A percentile compares a stretch with the other conserved stretches of the same genome.
Conservation (phyloP, 2,888 invertebrate genomes). For the Eudasyphora cyanicolor region DNA sequence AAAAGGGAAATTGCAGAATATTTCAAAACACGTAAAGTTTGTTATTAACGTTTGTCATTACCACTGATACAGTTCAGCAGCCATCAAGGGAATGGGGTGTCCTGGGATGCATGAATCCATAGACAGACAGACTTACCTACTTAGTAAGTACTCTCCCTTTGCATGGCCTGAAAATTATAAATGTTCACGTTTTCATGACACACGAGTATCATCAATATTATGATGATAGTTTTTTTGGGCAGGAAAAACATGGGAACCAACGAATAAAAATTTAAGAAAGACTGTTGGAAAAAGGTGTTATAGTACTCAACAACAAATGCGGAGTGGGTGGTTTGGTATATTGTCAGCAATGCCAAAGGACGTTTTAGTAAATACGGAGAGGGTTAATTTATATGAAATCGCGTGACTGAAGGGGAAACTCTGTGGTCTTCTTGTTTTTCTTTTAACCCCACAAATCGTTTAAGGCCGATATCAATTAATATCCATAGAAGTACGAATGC, state of each 20-base stretch:
- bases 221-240: not conserved
- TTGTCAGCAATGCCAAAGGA: no score
- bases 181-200: not conserved
- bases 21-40: not conserved
- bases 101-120: not conserved
- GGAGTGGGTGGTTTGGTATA: no score
- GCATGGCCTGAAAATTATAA: not conserved
- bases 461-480: no score
- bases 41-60: constrained; percentile 12
- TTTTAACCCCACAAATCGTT: no score
- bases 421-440: no score
- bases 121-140: no score
- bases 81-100: not conserved
- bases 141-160: not conserved
- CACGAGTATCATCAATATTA: constrained; percentile 12
- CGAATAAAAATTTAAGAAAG: no score
- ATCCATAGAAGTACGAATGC: no score
- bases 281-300: not conserved
- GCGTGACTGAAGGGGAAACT: no score
- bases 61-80: not conserved
- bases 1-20: not conserved
- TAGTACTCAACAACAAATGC: no score
- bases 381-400: no score
- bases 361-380: no score
- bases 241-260: not conserved